Percentiles rank a stretch among this genome's conserved stretches.
These are phyloP conservation scores for Lycodopsis pacificus DNA, from an alignment of 2,797 vertebrate genomes.

Conservation along the genomic window DNA sequence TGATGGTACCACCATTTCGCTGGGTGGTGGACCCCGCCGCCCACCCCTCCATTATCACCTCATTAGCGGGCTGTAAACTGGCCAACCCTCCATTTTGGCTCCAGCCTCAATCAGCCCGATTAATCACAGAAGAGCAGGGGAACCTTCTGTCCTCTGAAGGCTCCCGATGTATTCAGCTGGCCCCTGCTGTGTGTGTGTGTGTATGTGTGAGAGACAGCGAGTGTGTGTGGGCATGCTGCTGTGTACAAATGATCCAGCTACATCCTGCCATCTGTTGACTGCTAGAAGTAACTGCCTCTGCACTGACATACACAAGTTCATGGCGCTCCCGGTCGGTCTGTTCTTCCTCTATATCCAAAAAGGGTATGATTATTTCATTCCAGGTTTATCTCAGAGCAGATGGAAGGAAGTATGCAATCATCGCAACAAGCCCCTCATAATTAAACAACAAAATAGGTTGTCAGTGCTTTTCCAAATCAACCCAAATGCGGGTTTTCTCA, in stretches of 20 bases:
- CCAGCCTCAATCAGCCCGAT: constrained; percentile 72
- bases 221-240: constrained; percentile 30
- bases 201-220: constrained; percentile 25
- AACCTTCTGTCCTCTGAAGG: constrained; percentile 77
- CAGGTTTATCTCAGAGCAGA: constrained; percentile 45
- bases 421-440: constrained; percentile 5
- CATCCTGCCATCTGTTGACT: constrained; percentile 84
- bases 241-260: constrained; percentile 76
- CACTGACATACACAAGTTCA: constrained; percentile 12
- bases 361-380: constrained; percentile 1
- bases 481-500: not conserved
- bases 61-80: constrained; percentile 74
- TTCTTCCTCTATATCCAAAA: constrained; percentile 28
- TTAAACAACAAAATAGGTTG: constrained; percentile 14
- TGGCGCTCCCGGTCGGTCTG: constrained; percentile 11
- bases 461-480: not conserved
- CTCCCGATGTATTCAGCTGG: constrained; percentile 53
- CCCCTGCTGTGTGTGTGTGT: constrained; percentile 43
- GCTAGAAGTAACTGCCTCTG: constrained; percentile 68
- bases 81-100: constrained; percentile 75
- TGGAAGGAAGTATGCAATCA: constrained; percentile 35
- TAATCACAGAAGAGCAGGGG: constrained; percentile 73
- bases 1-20: constrained; percentile 45
- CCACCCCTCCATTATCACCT: constrained; percentile 80
- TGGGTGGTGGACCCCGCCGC: constrained; percentile 51